Evolutionary conservation across 2,888 invertebrate species (phyloP).

Genomic region (Kryphioiulus occultus): DNA sequence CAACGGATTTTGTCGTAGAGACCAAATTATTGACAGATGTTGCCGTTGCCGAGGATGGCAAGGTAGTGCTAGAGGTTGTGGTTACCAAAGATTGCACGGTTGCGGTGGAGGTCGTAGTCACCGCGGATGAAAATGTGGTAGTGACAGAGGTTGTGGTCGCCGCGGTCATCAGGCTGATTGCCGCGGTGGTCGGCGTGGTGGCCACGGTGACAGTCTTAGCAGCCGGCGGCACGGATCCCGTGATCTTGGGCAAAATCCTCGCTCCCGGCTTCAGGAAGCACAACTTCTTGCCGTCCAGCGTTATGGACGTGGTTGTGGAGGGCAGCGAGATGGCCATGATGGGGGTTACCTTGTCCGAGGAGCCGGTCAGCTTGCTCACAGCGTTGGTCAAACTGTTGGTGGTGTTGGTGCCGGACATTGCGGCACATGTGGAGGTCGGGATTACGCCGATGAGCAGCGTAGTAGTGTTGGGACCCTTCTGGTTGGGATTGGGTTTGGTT

Average conservation of each 20-base stretch:
- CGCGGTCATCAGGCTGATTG: too few species aligned
- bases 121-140: not conserved
- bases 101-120: not conserved
- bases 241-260: not conserved
- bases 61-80: too few species aligned
- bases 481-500: not conserved
- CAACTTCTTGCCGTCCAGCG: not conserved
- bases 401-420: not conserved
- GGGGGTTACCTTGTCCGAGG: not conserved
- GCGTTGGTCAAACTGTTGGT: not conserved
- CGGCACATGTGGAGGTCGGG: not conserved
- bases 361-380: not conserved
- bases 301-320: not conserved
- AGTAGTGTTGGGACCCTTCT: not conserved
- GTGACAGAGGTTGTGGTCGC: too few species aligned
- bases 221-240: not conserved
- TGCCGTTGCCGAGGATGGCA: too few species aligned
- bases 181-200: not conserved
- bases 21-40: too few species aligned
- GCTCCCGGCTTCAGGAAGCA: not conserved
- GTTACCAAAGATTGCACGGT: too few species aligned
- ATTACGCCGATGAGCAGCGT: not conserved
- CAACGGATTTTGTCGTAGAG: too few species aligned
- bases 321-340: not conserved
- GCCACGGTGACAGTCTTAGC: not conserved